Percentiles rank a stretch among this genome's conserved stretches.
Conservation (phyloP, 2,113 vertebrate species). For the Nipponia nippon region DNA sequence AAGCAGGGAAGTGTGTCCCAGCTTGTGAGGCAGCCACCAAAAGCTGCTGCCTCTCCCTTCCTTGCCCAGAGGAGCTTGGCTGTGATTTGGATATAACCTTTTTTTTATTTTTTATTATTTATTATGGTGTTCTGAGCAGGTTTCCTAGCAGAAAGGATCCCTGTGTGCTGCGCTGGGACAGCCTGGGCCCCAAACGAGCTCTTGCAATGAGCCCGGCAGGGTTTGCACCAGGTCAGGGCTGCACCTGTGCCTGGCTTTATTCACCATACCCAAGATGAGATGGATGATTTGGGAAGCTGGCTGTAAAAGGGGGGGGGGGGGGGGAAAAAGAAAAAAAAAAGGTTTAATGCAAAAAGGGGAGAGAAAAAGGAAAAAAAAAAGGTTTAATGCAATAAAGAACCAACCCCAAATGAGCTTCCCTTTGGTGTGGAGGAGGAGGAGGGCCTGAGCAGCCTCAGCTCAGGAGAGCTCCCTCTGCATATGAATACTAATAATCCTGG, state of each 20-base stretch:
- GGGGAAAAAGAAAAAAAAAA: too few species aligned
- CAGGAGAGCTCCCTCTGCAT: neutral
- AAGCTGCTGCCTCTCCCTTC: neutral
- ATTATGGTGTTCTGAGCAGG: neutral
- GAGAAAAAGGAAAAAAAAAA: too few species aligned
- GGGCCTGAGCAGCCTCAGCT: neutral
- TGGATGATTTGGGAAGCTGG: neutral
- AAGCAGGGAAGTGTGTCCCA: neutral
- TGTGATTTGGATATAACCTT: neutral
- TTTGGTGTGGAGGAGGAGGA: neutral
- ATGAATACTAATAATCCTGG: neutral
- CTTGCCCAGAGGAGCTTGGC: neutral
- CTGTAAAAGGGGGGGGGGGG: neutral
- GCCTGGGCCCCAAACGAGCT: rapidly evolving
- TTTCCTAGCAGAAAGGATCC: neutral
- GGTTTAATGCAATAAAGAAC: neutral
- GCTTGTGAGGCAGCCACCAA: rapidly evolving
- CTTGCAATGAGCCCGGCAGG: neutral
- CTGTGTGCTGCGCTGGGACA: rapidly evolving
- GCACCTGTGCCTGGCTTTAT: rapidly evolving
- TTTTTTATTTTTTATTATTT: too few species aligned
- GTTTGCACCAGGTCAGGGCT: neutral
- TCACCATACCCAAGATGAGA: neutral
- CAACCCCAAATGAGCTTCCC: neutral
- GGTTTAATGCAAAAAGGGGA: neutral